These are phyloP conservation scores for Oncopeltus fasciatus DNA, from an alignment of 1,140 invertebrate species.

Conservation along the genomic window DNA sequence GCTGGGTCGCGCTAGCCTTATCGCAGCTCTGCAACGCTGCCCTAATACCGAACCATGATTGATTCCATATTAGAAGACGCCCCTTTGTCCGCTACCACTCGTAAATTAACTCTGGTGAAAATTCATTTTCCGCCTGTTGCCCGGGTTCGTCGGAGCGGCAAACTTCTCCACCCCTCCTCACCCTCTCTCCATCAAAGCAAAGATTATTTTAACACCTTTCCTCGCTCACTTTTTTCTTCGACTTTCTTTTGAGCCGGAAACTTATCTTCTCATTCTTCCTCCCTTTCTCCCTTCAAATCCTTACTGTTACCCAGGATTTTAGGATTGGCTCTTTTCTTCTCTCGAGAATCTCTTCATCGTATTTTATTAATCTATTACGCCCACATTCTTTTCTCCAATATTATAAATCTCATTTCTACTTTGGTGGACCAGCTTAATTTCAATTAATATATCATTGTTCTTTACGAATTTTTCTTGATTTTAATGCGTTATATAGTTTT, in stretches of 20 bases:
- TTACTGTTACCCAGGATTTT: not conserved
- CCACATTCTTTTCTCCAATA: too few relatives aligned
- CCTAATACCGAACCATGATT: conserved; percentile 8
- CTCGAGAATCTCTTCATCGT: too few relatives aligned
- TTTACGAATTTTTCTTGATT: too few relatives aligned
- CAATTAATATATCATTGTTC: too few relatives aligned
- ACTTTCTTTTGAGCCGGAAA: not conserved
- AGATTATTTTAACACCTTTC: conserved; percentile 10
- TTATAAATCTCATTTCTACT: too few relatives aligned
- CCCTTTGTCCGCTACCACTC: conserved; percentile 15
- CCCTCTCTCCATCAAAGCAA: not conserved
- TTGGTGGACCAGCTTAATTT: too few relatives aligned
- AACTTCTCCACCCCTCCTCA: conserved; percentile 2
- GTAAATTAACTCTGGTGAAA: conserved; percentile 21
- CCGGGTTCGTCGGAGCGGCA: not conserved
- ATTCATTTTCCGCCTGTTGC: conserved; percentile 21
- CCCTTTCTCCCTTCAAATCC: not conserved
- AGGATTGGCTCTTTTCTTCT: too few relatives aligned
- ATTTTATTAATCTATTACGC: too few relatives aligned
- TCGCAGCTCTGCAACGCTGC: not conserved
- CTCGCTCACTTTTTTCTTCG: conserved; percentile 1
- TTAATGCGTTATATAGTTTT: too few relatives aligned
- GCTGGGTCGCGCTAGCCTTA: not conserved
- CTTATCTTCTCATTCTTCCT: not conserved
- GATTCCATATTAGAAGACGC: conserved; percentile 10